These are phyloP conservation scores for Buceros bicornis DNA, from an alignment of 2,797 vertebrate genomes.

Conservation along the genomic window DNA sequence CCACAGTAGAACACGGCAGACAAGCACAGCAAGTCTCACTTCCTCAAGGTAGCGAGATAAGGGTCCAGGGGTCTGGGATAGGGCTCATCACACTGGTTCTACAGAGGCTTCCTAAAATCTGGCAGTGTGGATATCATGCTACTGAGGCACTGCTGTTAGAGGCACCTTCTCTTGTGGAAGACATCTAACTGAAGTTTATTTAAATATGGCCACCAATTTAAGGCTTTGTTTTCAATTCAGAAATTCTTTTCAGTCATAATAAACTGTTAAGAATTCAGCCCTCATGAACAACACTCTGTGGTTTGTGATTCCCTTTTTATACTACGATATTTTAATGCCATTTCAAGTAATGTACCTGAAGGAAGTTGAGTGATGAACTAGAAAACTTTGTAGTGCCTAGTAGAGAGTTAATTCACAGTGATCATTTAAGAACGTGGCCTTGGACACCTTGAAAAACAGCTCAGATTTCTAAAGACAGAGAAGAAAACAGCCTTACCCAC, in stretches of 20 bases:
- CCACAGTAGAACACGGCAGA: background rate
- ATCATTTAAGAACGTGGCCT: background rate
- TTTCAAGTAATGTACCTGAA: background rate
- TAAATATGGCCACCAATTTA: background rate
- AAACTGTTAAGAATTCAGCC: background rate
- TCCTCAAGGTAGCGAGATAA: background rate
- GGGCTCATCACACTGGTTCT: background rate
- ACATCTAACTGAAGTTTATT: background rate
- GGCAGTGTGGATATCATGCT: background rate
- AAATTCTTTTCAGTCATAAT: background rate
- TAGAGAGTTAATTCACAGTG: background rate
- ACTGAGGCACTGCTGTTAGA: background rate
- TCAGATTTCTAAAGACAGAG: background rate
- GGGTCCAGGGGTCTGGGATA: background rate
- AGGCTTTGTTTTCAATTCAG: background rate
- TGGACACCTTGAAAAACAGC: background rate
- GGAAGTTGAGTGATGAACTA: background rate
- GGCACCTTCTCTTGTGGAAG: background rate
- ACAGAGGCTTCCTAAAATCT: background rate
- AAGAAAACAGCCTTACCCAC: conserved; percentile 71
- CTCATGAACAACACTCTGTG: background rate
- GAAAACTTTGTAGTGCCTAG: background rate
- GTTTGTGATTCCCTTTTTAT: background rate
- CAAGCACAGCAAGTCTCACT: background rate
- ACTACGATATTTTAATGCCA: background rate